Percentiles rank a stretch among this genome's conserved stretches.
Evolutionary conservation across 2,797 vertebrate species (phyloP).

Genomic region (Botia kubotai): DNA sequence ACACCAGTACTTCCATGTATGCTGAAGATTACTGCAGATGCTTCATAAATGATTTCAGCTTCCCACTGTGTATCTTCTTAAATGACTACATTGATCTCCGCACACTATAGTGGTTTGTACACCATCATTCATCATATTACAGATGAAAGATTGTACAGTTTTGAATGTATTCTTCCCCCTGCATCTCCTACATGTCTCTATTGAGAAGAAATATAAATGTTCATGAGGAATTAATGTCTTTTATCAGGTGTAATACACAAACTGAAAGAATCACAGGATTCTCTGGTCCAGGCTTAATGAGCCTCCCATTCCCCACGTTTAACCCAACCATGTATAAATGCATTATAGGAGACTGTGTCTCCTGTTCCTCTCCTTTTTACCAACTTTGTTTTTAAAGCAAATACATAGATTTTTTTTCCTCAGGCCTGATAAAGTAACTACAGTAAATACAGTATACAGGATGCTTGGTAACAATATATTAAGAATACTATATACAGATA

Average conservation of each 20-base stretch:
- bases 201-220: slow-evolving; percentile 3
- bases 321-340: slow-evolving; percentile 53
- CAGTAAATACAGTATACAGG: not conserved
- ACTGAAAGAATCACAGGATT: slow-evolving; percentile 46
- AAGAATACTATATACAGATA: not conserved
- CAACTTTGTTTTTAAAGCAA: not conserved
- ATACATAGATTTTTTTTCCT: too few species aligned
- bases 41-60: not conserved
- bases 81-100: slow-evolving; percentile 10
- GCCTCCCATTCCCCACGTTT: slow-evolving; percentile 39
- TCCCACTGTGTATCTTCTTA: not conserved
- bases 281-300: slow-evolving; percentile 52
- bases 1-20: not conserved
- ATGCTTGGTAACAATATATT: not conserved
- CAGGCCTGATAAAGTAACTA: not conserved
- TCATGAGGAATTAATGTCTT: slow-evolving; percentile 34
- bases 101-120: not conserved
- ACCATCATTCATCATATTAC: not conserved
- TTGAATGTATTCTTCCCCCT: slow-evolving; percentile 6
- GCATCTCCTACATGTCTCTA: slow-evolving; percentile 2
- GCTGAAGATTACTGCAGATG: not conserved
- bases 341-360: slow-evolving; percentile 41
- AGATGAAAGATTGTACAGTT: not conserved
- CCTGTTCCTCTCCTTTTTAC: slow-evolving; percentile 19
- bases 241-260: slow-evolving; percentile 44